Evolutionary conservation across 2,113 vertebrate species (phyloP), one percentile per base, ranked within the genome.

Genomic region (Eudorcas thomsonii): DNA sequence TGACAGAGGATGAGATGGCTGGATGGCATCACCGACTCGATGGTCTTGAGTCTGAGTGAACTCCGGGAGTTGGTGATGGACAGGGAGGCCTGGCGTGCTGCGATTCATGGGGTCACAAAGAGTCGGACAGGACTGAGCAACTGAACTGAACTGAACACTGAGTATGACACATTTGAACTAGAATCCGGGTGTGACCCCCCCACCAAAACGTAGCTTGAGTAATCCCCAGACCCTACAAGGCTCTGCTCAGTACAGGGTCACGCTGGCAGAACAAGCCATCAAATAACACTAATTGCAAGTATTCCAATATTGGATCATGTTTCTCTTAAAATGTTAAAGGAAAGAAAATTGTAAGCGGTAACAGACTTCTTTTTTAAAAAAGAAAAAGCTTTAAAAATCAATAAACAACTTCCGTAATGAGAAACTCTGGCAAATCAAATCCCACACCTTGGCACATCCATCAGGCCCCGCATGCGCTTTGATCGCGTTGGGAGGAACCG

Each of bases 191-290:
- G 25, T 3, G 6, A 30, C 11, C 12, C n/a, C n/a, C 14, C 50
- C 5, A 16, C 50, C 52, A 52, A 48, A 52, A 60, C 30, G 74
- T 30, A 67, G 57, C 39, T 57, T 19, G 25, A 33, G 28, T 10
- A 33, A 33, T 11, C 14, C n/a, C 17, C 4, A 2, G 0, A 8
- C 30, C 33, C 15, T n/a, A 25, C 8, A 5, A 1, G 28, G 21
- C 52, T 52, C 62, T n/a, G 43, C 28, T 26, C 17, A 11, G 10
- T 11, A 1, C 15, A n/a, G 48, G 19, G 12, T 60, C 57, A 17
- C 3, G 1, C 6, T 10, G 17, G 45, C 15, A 45, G 83, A 89
- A 78, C 17, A 8, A 60, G 30, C 12, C 57, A 54, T 84, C 19
- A 52, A 54, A n/a, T 50, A 21, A 50, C 25, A 67, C 62, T 26